Evolutionary conservation across 2,797 vertebrate genomes (phyloP), one percentile per base, ranked within the genome.

Genomic region (Streptopelia turtur): DNA sequence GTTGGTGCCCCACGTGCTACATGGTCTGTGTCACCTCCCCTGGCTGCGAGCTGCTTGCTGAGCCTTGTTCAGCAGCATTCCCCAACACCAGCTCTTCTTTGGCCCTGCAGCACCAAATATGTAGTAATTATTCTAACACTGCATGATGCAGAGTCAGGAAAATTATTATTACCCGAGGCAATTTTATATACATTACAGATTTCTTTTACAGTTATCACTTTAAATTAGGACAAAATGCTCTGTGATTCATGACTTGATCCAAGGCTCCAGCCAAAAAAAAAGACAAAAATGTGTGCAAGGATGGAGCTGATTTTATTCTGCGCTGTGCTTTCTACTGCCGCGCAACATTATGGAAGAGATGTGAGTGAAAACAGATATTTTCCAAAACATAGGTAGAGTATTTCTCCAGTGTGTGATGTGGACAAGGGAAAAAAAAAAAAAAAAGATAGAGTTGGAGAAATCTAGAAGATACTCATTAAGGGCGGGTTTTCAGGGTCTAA

Each of bases 181-280:
- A 55, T 88, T 91, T 84, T 83, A 52, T 89, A 89, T 79, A 74
- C 72, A 41, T 94, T 94, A 94, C 69, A 49, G 31, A 90, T 92
- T 89, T 77, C 27, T 92, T 81, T 70, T 84, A 75, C 75, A 92
- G 76, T 91, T 94, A 80, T 70, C 70, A 11, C 66, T 94, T 90
- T 56, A 66, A 87, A 86, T 87, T 84, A 90, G 86, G 94, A 68
- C 74, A 83, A 35, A 95, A 92, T 8, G 39, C 60, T 87, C 66
- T 70, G 75, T 56, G 80, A 53, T 94, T 89, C 18, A 1, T 77
- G 72, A 57, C 53, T 11, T 69, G 49, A 89, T 90, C 30, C 17
- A 15, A 76, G 47, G 53, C 84, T 78, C 7, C 57, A 56, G 69
- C 72, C 61, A 55, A 45, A 59, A 83, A 24, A 64, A 11, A 15